Evolutionary conservation across 1,140 invertebrate species (phyloP), one percentile per base, ranked within the genome.

Genomic region (Anoplophora glabripennis): DNA sequence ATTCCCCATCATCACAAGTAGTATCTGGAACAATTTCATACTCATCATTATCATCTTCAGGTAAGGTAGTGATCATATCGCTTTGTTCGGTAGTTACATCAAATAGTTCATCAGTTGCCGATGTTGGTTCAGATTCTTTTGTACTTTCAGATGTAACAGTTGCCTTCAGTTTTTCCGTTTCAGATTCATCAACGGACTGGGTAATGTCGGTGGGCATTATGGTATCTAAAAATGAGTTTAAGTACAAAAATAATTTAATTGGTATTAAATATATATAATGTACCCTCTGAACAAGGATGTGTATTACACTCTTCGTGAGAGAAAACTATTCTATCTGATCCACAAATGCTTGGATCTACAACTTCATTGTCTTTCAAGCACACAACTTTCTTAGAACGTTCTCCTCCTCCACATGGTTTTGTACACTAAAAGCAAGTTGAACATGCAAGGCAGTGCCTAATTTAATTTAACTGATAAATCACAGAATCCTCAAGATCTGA

Each of bases 361-460:
- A 83, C 83, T 40, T 79, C 78, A 33, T 88, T 85, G 53, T 90
- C 89, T 40, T 83, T 80, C 46, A 96, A 75, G 69, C 94, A 97
- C 56, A 95, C 77, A 0, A 94, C 85, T 69, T 87, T 85, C 7
- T 93, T 81, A 1, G 74, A 77, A 70, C 84, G 86, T 44, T 82
- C 81, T 8, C 93, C 93, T 8, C 90, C 90, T 2, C 89, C 92
- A 68, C 94, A 96, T 33, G 81, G 72, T 69, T 90, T 89, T 1
- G 87, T 85, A 64, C 92, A 94, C 82, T 92, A 66, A 55, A 73
- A 71, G 28, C 42, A 36, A 63, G 57, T 58, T 59, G 17, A 63
- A 59, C 55, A 52, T 57, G 59, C 17, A 46, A 48, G 36, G 38
- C 3, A 10, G 14, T 3, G 7, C 9, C 17, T 21, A 11, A 10